Percentiles rank a stretch among this genome's conserved stretches.
phyloP scores from a whole-genome alignment of 2,113 vertebrate species.

The Poeciliopsis turrubarensis region DNA sequence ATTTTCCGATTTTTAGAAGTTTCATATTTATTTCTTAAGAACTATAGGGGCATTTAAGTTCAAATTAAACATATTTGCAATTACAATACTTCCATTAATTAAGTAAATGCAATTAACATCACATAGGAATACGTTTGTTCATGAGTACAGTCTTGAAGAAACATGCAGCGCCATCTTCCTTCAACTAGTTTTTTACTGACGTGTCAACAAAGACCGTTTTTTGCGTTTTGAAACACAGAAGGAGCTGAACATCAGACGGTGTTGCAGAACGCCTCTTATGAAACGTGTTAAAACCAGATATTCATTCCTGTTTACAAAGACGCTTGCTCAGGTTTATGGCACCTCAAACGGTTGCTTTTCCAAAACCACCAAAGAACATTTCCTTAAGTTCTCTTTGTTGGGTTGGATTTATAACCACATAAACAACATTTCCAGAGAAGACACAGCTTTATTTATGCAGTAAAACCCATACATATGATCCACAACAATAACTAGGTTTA shows the following conservation, averaged over 20 bases:
- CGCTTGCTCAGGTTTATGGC: constrained; percentile 47
- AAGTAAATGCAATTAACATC: too few relatives aligned
- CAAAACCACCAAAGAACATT: constrained; percentile 41
- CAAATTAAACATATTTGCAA: too few relatives aligned
- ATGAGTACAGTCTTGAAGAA: too few relatives aligned
- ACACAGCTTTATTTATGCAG: constrained; percentile 55
- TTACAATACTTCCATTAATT: too few relatives aligned
- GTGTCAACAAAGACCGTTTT: neutral
- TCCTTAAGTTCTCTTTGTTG: constrained; percentile 5
- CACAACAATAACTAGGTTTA: constrained; percentile 36
- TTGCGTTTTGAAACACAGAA: neutral
- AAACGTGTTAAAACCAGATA: neutral
- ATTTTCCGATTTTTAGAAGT: neutral
- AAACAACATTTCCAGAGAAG: constrained; percentile 43
- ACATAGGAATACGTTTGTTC: too few relatives aligned
- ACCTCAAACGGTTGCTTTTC: constrained; percentile 14
- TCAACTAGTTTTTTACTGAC: too few relatives aligned
- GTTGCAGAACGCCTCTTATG: neutral
- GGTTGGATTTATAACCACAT: neutral
- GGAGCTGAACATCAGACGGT: neutral
- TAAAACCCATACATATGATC: constrained; percentile 31
- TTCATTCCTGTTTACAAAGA: constrained; percentile 37
- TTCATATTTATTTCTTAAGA: too few relatives aligned
- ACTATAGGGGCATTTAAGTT: too few relatives aligned
- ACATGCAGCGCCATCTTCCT: too few relatives aligned